phyloP scores from a whole-genome alignment of 2,888 invertebrate species.

The Oscheius sp. region DNA sequence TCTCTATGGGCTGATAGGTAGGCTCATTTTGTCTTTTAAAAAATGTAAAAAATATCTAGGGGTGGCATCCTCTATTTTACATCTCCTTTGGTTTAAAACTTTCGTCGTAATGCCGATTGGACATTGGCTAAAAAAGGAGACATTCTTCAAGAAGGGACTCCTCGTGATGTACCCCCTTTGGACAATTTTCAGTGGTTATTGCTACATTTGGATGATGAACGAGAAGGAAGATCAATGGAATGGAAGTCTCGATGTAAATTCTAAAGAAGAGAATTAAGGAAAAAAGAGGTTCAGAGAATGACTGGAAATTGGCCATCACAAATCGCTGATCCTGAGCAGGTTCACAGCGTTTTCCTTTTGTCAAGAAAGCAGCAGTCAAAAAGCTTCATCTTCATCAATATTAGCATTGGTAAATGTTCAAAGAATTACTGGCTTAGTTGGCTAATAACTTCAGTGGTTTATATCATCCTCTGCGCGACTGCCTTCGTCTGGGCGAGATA shows the following conservation, averaged over 20 bases:
- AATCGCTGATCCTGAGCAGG: not conserved
- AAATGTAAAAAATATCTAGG: not conserved
- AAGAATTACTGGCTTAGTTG: not conserved
- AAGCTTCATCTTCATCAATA: not conserved
- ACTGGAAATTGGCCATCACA: not conserved
- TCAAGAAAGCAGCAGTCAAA: not conserved
- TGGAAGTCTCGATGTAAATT: not conserved
- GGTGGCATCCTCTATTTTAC: not conserved
- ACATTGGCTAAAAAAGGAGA: not conserved
- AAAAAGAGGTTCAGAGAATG: not conserved
- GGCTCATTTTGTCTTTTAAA: too few species aligned
- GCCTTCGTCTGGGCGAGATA: not conserved
- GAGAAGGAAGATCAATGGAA: slow-evolving; percentile 5
- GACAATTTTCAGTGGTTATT: not conserved
- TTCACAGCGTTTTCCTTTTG: not conserved
- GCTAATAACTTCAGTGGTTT: not conserved
- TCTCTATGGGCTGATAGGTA: not conserved
- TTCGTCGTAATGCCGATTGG: not conserved
- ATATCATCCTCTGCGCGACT: not conserved
- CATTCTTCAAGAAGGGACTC: not conserved
- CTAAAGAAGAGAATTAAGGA: not conserved
- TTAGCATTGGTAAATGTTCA: not conserved
- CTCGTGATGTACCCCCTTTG: slow-evolving; percentile 1
- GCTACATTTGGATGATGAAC: not conserved
- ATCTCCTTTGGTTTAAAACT: slow-evolving; percentile 12